These are phyloP conservation scores for Nymphalis io DNA, from an alignment of 1,140 invertebrate genomes.

Conservation along the genomic window DNA sequence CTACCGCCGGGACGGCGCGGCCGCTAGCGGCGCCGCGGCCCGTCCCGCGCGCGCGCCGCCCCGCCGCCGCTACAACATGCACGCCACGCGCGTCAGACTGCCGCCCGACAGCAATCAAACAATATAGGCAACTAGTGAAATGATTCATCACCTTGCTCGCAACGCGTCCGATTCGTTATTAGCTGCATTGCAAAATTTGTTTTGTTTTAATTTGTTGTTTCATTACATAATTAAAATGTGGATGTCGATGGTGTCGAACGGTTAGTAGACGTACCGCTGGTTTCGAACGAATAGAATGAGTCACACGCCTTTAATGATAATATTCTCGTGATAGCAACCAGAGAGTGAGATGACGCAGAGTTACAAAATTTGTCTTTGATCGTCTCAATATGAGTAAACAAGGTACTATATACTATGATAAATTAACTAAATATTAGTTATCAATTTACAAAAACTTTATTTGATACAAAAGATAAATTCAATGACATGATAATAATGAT, in stretches of 20 bases:
- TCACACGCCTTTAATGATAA: not conserved
- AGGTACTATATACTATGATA: not conserved
- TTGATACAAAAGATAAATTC: not conserved
- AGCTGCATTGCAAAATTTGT: conserved; percentile 28
- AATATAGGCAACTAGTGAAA: not conserved
- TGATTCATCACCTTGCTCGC: conserved; percentile 18
- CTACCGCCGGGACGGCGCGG: conserved; percentile 11
- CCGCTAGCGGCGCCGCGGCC: conserved; percentile 35
- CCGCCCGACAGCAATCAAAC: not conserved
- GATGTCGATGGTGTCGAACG: not conserved
- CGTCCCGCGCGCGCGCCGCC: conserved; percentile 35
- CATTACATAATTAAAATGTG: not conserved
- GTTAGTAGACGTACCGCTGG: not conserved
- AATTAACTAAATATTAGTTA: not conserved
- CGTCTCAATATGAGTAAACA: not conserved
- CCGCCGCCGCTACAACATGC: conserved; percentile 38
- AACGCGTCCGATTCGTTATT: conserved; percentile 19
- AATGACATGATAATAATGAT: not conserved
- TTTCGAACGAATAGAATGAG: not conserved
- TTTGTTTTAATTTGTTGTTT: not conserved
- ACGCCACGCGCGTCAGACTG: conserved; percentile 20
- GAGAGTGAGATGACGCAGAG: conserved; percentile 5
- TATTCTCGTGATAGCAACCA: conserved; percentile 6
- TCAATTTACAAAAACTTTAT: not conserved
- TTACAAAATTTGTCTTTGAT: not conserved